Evolutionary conservation across 2,113 vertebrate species (phyloP).

Genomic region (Sylvilagus bachmani): DNA sequence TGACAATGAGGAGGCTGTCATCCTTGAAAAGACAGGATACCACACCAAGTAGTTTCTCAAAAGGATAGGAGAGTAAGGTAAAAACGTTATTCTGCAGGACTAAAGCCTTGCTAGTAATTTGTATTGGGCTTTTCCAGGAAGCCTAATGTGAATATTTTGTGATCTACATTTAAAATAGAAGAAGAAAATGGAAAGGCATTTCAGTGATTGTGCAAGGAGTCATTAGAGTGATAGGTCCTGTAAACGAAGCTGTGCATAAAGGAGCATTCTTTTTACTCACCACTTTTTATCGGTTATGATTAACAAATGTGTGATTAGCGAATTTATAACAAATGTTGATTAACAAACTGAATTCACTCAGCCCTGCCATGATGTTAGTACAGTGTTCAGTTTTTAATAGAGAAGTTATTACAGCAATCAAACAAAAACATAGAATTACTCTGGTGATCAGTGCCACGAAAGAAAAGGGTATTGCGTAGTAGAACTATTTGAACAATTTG

Average conservation of each 20-base stretch:
- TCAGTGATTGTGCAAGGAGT: background rate
- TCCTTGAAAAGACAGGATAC: background rate
- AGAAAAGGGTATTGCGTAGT: background rate
- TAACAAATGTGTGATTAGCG: no score
- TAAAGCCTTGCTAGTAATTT: background rate
- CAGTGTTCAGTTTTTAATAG: background rate
- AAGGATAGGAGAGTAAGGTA: background rate
- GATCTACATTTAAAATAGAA: background rate
- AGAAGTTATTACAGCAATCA: background rate
- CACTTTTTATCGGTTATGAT: background rate
- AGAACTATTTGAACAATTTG: background rate
- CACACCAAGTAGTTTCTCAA: background rate
- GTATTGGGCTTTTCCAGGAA: background rate
- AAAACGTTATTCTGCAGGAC: background rate
- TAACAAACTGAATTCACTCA: background rate
- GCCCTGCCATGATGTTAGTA: background rate
- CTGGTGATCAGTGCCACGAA: background rate
- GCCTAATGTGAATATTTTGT: background rate
- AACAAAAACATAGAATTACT: background rate
- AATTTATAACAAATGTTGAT: background rate
- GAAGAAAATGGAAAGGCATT: background rate
- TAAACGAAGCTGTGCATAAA: background rate
- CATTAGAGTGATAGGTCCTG: background rate
- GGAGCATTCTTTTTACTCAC: background rate
- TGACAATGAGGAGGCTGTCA: background rate